A percentile compares a stretch with the other conserved stretches of the same genome.
Evolutionary conservation across 2,797 vertebrate species (phyloP).

Genomic region (Denticeps clupeoides): DNA sequence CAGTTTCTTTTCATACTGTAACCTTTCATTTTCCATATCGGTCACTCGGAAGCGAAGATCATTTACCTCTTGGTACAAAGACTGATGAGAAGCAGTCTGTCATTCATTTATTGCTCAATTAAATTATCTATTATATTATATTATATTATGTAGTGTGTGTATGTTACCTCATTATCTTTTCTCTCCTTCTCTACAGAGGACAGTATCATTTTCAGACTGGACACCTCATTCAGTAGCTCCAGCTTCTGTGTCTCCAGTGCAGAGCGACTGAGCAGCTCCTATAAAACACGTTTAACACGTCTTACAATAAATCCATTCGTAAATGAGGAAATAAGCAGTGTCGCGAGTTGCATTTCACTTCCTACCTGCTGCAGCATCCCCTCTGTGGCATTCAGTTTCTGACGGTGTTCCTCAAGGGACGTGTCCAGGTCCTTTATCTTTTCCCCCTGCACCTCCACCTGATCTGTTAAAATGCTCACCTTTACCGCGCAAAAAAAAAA

Average conservation of each 20-base stretch:
- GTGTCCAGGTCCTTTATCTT: slow-evolving; percentile 91
- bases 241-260: slow-evolving; percentile 89
- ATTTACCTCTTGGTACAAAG: slow-evolving; percentile 76
- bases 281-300: neutral
- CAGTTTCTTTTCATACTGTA: slow-evolving; percentile 82
- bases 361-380: slow-evolving; percentile 88
- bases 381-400: slow-evolving; percentile 85
- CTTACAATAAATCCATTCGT: neutral
- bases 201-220: slow-evolving; percentile 83
- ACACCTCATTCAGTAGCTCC: slow-evolving; percentile 87
- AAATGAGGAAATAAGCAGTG: no score
- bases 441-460: slow-evolving; percentile 95
- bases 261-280: slow-evolving; percentile 83
- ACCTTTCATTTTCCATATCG: slow-evolving; percentile 75
- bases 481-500: slow-evolving; percentile 36
- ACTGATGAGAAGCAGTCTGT: slow-evolving; percentile 49
- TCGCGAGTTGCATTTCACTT: neutral
- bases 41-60: slow-evolving; percentile 73
- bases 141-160: neutral
- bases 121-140: neutral
- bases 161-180: slow-evolving; percentile 72
- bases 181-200: slow-evolving; percentile 73
- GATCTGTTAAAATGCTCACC: slow-evolving; percentile 93
- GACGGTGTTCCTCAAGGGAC: slow-evolving; percentile 83
- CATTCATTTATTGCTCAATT: slow-evolving; percentile 16